Conservation (phyloP, 2,113 vertebrate genomes). For the Cephalopterus ornatus region DNA sequence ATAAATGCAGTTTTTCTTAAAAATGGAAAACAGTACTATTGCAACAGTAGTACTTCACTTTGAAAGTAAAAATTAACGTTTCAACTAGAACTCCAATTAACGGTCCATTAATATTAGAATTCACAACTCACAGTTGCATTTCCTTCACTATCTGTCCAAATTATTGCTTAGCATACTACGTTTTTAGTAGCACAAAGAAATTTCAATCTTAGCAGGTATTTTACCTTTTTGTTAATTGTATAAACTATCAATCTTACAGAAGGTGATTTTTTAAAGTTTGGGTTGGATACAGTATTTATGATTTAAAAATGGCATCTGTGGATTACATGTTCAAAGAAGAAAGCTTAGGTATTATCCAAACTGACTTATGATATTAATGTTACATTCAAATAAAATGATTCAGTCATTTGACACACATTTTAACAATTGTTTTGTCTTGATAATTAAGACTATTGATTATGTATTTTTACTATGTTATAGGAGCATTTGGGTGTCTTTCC, state of each 20-base stretch:
- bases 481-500: conserved; percentile 86
- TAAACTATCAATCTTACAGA: background rate
- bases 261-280: background rate
- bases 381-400: background rate
- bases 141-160: background rate
- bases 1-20: background rate
- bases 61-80: background rate
- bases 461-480: conserved; percentile 66
- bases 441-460: background rate
- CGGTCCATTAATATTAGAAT: background rate
- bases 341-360: background rate
- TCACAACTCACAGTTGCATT: background rate
- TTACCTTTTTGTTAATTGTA: background rate
- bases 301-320: background rate
- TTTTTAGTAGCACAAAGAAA: background rate
- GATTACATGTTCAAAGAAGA: background rate
- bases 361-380: background rate
- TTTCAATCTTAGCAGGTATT: background rate
- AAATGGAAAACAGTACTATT: background rate
- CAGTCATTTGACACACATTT: background rate
- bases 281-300: background rate
- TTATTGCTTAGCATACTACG: background rate
- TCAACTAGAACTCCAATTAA: background rate
- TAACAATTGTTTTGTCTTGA: background rate
- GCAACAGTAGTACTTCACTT: background rate